Percentiles rank a stretch among this genome's conserved stretches.
These are phyloP conservation scores for Pteronura brasiliensis DNA, from an alignment of 2,113 vertebrate species.

Conservation along the genomic window DNA sequence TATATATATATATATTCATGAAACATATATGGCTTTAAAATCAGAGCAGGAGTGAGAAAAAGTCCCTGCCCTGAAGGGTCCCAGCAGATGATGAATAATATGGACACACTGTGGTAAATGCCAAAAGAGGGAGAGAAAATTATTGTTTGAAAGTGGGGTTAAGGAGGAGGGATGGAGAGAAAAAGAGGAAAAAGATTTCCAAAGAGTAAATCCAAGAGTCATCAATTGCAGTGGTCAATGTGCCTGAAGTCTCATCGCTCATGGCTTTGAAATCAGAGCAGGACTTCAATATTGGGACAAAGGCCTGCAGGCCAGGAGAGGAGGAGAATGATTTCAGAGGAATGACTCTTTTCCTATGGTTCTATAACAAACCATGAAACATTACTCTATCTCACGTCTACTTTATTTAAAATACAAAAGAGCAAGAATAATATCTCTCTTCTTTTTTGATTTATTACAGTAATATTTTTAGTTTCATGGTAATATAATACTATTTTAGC, in stretches of 20 bases:
- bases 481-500: constrained; percentile 10
- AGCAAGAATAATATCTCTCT: not conserved
- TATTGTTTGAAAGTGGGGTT: not conserved
- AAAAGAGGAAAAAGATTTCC: not conserved
- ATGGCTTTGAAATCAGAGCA: not conserved
- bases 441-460: not conserved
- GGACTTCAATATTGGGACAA: not conserved
- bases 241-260: not conserved
- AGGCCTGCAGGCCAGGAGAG: not conserved
- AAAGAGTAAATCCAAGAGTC: not conserved
- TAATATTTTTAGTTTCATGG: constrained; percentile 26
- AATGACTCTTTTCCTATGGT: not conserved
- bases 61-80: not conserved
- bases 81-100: not conserved
- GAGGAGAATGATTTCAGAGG: not conserved
- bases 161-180: not conserved
- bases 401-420: constrained; percentile 25
- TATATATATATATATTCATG: not conserved
- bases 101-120: not conserved
- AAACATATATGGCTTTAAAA: not conserved
- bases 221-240: not conserved
- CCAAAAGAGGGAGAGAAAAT: not conserved
- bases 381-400: not conserved
- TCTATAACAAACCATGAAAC: not conserved
- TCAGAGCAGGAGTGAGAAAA: not conserved